These are phyloP conservation scores for Hafferia zeledoni DNA, from an alignment of 2,797 vertebrate genomes.

Conservation along the genomic window DNA sequence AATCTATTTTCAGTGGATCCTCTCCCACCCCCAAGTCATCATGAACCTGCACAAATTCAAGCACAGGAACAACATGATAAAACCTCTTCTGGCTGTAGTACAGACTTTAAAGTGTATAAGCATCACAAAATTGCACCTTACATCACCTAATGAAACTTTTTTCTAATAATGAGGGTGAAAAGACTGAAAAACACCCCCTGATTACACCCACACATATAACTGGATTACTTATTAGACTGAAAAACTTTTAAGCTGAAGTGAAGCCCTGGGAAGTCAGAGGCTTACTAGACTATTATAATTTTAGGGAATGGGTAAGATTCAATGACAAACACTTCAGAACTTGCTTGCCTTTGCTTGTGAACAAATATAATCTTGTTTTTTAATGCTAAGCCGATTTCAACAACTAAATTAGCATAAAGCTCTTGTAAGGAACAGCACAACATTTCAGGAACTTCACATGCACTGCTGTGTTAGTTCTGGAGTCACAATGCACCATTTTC, in stretches of 20 bases:
- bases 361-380: fast-evolving
- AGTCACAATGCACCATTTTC: background rate
- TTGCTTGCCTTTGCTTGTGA: background rate
- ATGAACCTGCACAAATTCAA: background rate
- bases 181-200: background rate
- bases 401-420: background rate
- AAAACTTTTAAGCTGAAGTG: background rate
- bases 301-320: background rate
- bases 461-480: background rate
- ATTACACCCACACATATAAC: background rate
- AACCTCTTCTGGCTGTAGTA: background rate
- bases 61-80: background rate
- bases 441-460: background rate
- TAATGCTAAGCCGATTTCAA: background rate
- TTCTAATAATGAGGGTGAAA: background rate
- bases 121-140: background rate
- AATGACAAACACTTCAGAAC: background rate
- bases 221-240: background rate
- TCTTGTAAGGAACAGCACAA: background rate
- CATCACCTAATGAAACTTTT: background rate
- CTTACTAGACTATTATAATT: background rate
- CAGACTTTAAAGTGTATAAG: background rate
- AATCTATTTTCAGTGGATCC: background rate
- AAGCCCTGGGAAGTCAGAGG: background rate
- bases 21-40: background rate